Percentiles rank a stretch among this genome's conserved stretches.
Conservation (phyloP, 1,140 invertebrate genomes). For the Drosophila santomea region DNA sequence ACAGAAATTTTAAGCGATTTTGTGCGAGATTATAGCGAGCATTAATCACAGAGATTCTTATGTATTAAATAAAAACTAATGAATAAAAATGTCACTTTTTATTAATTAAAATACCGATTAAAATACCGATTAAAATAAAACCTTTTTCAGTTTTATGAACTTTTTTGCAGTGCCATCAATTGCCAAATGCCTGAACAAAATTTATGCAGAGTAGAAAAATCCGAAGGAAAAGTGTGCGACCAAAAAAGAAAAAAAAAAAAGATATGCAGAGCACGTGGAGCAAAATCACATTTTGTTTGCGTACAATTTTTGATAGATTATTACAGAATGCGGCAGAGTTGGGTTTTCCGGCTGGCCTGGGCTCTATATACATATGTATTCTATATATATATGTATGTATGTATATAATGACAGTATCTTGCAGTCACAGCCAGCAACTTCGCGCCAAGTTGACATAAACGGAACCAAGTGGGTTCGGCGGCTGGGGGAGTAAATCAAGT, state of each 20-base stretch:
- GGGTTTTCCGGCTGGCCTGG: not conserved
- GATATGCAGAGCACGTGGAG: slow-evolving; percentile 49
- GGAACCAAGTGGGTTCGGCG: not conserved
- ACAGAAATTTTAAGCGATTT: no score
- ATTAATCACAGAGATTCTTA: no score
- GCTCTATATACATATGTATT: not conserved
- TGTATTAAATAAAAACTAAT: no score
- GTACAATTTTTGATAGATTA: slow-evolving; percentile 81
- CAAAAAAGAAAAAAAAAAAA: not conserved
- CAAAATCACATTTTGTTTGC: slow-evolving; percentile 81
- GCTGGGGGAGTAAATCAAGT: slow-evolving; percentile 41
- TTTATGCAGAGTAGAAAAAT: slow-evolving; percentile 56
- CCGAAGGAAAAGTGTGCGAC: slow-evolving; percentile 4
- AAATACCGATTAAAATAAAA: not conserved
- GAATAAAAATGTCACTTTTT: no score
- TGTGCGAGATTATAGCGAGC: no score
- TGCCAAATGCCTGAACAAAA: slow-evolving; percentile 67
- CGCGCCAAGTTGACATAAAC: slow-evolving; percentile 69
- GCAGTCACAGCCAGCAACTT: slow-evolving; percentile 65
- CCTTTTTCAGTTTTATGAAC: not conserved
- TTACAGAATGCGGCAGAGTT: slow-evolving; percentile 67
- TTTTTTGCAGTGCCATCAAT: slow-evolving; percentile 44
- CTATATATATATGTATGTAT: not conserved
- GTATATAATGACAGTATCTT: slow-evolving; percentile 69
- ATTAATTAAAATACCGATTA: no score